These are phyloP conservation scores for Hippoglossus stenolepis DNA, from an alignment of 2,113 vertebrate genomes.

Conservation along the genomic window DNA sequence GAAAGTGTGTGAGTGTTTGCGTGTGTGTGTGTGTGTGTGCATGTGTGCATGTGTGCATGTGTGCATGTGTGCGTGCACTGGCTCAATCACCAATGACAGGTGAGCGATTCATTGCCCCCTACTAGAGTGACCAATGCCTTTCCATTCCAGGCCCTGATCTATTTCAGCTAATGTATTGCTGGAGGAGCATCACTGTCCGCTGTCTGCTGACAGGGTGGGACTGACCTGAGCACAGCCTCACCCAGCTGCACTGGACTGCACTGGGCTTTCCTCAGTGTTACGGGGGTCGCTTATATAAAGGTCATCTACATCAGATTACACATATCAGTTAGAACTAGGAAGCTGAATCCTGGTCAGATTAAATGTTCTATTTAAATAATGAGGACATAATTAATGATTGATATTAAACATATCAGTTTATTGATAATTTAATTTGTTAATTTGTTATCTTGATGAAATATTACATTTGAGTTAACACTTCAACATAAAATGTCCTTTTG, in stretches of 20 bases:
- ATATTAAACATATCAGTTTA: too few species aligned
- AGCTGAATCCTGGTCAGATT: background rate
- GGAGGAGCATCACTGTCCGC: slow-evolving; percentile 48
- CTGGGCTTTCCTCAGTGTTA: slow-evolving; percentile 7
- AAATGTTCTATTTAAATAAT: too few species aligned
- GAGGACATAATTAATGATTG: too few species aligned
- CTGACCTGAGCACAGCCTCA: slow-evolving; percentile 45
- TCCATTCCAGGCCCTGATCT: slow-evolving; percentile 60
- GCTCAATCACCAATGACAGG: slow-evolving; percentile 67
- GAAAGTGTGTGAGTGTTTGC: background rate
- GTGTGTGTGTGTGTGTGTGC: slow-evolving; percentile 18
- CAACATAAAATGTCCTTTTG: too few species aligned
- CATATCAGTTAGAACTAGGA: background rate
- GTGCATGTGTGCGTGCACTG: slow-evolving; percentile 19
- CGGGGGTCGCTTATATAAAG: background rate
- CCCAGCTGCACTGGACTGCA: slow-evolving; percentile 34
- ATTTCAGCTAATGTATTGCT: slow-evolving; percentile 74
- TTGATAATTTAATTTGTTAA: too few species aligned
- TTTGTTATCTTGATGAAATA: too few species aligned
- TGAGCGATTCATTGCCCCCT: slow-evolving; percentile 68
- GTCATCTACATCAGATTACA: background rate
- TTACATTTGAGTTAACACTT: too few species aligned
- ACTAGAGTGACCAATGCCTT: slow-evolving; percentile 65
- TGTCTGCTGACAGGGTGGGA: slow-evolving; percentile 66
- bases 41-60: slow-evolving; percentile 19